Conservation (phyloP, 2,113 vertebrate species). For the Tetraodon nigroviridis region DNA sequence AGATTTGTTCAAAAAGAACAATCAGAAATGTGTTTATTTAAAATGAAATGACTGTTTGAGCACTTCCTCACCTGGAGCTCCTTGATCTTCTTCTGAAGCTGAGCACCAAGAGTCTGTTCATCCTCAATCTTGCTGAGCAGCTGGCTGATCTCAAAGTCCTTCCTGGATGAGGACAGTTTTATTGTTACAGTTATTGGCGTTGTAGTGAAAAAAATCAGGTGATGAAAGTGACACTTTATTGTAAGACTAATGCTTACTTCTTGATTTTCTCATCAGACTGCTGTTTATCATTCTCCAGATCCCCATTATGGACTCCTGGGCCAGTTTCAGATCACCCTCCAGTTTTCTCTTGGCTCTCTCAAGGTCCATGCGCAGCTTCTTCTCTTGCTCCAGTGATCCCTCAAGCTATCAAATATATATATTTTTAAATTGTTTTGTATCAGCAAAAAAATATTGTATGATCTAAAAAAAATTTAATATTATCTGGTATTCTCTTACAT, state of each 20-base stretch:
- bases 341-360: constrained; percentile 76
- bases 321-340: constrained; percentile 70
- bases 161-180: too few species aligned
- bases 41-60: too few species aligned
- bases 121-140: neutral
- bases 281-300: constrained; percentile 71
- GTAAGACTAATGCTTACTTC: too few species aligned
- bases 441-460: neutral
- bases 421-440: neutral
- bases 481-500: constrained; percentile 49
- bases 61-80: too few species aligned
- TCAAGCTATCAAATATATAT: constrained; percentile 67
- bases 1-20: too few species aligned
- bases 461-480: neutral
- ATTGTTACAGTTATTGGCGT: too few species aligned
- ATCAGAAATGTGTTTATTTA: too few species aligned
- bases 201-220: too few species aligned
- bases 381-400: constrained; percentile 83
- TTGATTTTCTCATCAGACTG: constrained; percentile 46
- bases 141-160: too few species aligned
- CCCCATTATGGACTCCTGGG: constrained; percentile 72
- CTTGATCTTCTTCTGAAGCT: too few species aligned
- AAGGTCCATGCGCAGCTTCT: constrained; percentile 81
- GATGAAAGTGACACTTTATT: too few species aligned
- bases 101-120: too few species aligned